phyloP scores from a whole-genome alignment of 2,113 vertebrate genomes.

The Pungitius pungitius region DNA sequence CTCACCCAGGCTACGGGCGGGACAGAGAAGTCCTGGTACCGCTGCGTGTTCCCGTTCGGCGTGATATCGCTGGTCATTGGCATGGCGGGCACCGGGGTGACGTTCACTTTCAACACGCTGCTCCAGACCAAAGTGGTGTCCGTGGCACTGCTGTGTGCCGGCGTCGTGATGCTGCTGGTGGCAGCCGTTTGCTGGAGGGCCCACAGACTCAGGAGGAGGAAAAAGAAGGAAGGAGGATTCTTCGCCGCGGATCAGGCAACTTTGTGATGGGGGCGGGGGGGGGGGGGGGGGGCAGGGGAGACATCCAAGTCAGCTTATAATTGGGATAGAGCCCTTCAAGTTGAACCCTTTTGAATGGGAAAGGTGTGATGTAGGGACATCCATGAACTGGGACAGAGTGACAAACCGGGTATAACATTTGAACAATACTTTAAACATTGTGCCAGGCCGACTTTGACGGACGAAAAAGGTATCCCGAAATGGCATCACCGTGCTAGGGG shows the following conservation, averaged over 20 bases:
- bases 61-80: constrained; percentile 86
- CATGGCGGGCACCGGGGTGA: constrained; percentile 87
- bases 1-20: constrained; percentile 88
- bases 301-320: background rate
- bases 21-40: constrained; percentile 88
- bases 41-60: constrained; percentile 85
- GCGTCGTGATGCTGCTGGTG: constrained; percentile 83
- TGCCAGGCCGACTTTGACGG: constrained; percentile 12
- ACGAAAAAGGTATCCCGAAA: constrained; percentile 4
- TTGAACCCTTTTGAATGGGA: constrained; percentile 12
- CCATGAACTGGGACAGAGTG: constrained; percentile 6
- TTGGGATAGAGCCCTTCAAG: constrained; percentile 15
- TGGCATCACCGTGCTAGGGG: constrained; percentile 14
- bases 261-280: too few relatives aligned
- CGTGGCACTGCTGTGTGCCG: constrained; percentile 82
- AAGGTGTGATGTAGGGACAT: constrained; percentile 4
- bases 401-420: constrained; percentile 3
- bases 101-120: constrained; percentile 87
- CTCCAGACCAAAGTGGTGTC: constrained; percentile 88
- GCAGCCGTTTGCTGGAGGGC: constrained; percentile 88
- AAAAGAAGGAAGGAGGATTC: constrained; percentile 80
- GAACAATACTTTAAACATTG: background rate
- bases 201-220: constrained; percentile 77
- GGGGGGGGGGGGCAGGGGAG: background rate
- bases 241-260: constrained; percentile 83